These are phyloP conservation scores for Theristicus caerulescens DNA, from an alignment of 2,113 vertebrate genomes.

Conservation along the genomic window DNA sequence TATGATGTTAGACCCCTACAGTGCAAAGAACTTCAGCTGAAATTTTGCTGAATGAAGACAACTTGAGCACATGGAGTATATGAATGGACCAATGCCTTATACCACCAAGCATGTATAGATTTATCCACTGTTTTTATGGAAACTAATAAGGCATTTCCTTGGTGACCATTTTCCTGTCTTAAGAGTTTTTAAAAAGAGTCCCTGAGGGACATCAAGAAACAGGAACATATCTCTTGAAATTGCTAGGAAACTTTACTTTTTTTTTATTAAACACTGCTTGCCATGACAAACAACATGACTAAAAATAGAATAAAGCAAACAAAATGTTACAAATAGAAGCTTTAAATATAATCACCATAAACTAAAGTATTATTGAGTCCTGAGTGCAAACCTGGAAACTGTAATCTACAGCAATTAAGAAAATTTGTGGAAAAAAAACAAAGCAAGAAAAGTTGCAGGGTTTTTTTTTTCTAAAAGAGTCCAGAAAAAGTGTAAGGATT, in stretches of 20 bases:
- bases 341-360: constrained; percentile 53
- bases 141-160: background rate
- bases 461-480: background rate
- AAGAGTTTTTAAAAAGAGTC: background rate
- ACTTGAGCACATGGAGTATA: background rate
- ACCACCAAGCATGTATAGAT: background rate
- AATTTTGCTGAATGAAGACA: background rate
- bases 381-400: background rate
- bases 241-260: constrained; percentile 31
- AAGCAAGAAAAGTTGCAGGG: background rate
- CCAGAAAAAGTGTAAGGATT: background rate
- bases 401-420: background rate
- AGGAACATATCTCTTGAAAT: constrained; percentile 22
- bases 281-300: constrained; percentile 57
- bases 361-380: constrained; percentile 1
- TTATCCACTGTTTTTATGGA: background rate
- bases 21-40: background rate
- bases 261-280: constrained; percentile 47
- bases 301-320: constrained; percentile 65
- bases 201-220: background rate
- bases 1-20: background rate
- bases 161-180: background rate
- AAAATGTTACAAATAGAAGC: constrained; percentile 28
- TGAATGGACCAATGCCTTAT: background rate
- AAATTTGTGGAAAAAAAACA: background rate